A percentile compares a stretch with the other conserved stretches of the same genome.
phyloP scores from a whole-genome alignment of 2,113 vertebrate species.

The Petaurus breviceps region DNA sequence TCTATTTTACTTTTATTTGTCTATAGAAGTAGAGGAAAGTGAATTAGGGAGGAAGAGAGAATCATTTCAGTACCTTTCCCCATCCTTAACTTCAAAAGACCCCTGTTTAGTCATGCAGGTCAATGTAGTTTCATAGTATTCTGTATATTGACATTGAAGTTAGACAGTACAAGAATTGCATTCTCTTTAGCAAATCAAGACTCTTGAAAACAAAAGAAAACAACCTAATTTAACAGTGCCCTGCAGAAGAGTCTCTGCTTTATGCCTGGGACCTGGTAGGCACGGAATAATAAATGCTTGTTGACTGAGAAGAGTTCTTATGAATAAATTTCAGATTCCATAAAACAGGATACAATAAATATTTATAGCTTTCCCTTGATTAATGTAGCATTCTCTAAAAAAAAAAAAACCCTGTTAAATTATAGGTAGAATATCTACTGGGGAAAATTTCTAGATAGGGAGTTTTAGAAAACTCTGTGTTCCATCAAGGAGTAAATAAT shows the following conservation, averaged over 20 bases:
- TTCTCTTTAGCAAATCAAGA: not conserved
- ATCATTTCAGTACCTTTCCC: not conserved
- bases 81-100: not conserved
- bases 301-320: not conserved
- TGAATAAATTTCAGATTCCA: not conserved
- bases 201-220: not conserved
- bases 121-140: not conserved
- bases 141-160: not conserved
- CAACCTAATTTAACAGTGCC: not conserved
- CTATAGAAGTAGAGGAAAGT: not conserved
- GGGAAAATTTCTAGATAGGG: not conserved
- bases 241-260: not conserved
- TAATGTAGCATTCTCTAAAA: conserved; percentile 1
- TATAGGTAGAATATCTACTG: not conserved
- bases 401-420: not conserved
- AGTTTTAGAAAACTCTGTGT: not conserved
- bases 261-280: not conserved
- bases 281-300: not conserved
- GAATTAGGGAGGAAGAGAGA: not conserved
- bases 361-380: not conserved
- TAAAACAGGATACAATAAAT: not conserved
- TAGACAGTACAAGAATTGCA: not conserved
- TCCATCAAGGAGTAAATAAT: not conserved
- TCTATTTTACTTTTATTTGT: not conserved
- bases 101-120: not conserved